Evolutionary conservation across 1,140 invertebrate species (phyloP).

Genomic region (Sitobion miscanthi): DNA sequence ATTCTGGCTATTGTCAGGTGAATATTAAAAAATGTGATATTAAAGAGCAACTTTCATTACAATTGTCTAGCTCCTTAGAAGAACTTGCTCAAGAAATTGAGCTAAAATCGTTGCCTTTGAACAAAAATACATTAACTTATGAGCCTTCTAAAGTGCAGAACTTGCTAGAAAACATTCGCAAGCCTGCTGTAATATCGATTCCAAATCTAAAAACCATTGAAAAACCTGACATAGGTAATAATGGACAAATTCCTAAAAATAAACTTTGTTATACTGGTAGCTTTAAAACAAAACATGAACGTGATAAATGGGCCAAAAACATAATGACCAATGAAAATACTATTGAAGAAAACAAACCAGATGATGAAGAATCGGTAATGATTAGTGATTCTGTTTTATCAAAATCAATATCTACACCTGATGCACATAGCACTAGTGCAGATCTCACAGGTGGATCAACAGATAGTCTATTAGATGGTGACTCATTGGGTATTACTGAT

Average conservation of each 20-base stretch:
- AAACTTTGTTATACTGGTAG: constrained; percentile 62
- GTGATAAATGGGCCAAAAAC: constrained; percentile 60
- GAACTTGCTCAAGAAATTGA: constrained; percentile 60
- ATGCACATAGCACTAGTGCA: constrained; percentile 54
- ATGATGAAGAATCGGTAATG: constrained; percentile 52
- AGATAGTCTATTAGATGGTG: constrained; percentile 59
- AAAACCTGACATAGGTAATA: neutral
- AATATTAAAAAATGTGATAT: constrained; percentile 52
- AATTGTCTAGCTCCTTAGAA: constrained; percentile 59
- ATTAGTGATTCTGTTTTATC: constrained; percentile 52
- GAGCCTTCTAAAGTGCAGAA: constrained; percentile 54
- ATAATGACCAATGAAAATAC: constrained; percentile 49
- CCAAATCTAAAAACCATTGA: constrained; percentile 47
- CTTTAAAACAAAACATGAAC: constrained; percentile 62
- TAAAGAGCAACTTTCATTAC: constrained; percentile 54
- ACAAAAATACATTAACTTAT: constrained; percentile 48
- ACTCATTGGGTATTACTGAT: constrained; percentile 53
- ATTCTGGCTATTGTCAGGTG: constrained; percentile 57
- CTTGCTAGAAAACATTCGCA: constrained; percentile 51
- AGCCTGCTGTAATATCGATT: constrained; percentile 18
- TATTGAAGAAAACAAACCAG: constrained; percentile 51
- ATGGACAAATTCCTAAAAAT: constrained; percentile 53
- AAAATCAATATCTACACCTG: constrained; percentile 51
- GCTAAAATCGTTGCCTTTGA: constrained; percentile 58
- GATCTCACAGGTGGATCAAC: constrained; percentile 58